Conservation (phyloP, 37 sponge, comb jelly and placozoan genomes). For the Crambe crambe region DNA sequence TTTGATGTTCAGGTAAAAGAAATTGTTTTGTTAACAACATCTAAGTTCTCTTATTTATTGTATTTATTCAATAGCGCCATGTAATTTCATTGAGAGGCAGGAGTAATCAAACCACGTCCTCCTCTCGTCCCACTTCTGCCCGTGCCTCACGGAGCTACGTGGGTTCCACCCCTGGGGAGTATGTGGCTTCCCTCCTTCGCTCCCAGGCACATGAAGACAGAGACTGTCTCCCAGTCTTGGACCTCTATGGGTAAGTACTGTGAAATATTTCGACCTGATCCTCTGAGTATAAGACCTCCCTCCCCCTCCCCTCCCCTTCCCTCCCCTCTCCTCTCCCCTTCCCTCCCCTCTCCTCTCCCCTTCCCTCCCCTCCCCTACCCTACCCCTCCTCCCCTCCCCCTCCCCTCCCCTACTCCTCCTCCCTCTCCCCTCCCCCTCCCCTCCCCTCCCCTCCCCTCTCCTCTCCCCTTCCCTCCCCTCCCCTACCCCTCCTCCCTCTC, state of each 20-base stretch:
- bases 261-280: no score
- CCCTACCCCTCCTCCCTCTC: no score
- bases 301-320: no score
- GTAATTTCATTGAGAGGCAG: constrained; percentile 59
- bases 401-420: no score
- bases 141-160: constrained; percentile 35
- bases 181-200: constrained; percentile 63
- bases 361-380: no score
- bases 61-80: constrained; percentile 47
- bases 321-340: no score
- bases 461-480: no score
- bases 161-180: constrained; percentile 81
- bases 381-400: no score
- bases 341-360: no score
- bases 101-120: not conserved
- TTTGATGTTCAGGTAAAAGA: constrained; percentile 68
- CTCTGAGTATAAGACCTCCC: no score
- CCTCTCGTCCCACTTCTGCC: not conserved
- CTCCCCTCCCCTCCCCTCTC: no score
- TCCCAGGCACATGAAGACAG: constrained; percentile 30
- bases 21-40: not conserved
- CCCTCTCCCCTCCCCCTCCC: no score
- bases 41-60: not conserved
- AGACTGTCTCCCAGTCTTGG: constrained; percentile 63
- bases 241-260: constrained; percentile 70